Percentiles rank a stretch among this genome's conserved stretches.
Conservation (phyloP, 2,113 vertebrate genomes). For the Gopherus flavomarginatus region DNA sequence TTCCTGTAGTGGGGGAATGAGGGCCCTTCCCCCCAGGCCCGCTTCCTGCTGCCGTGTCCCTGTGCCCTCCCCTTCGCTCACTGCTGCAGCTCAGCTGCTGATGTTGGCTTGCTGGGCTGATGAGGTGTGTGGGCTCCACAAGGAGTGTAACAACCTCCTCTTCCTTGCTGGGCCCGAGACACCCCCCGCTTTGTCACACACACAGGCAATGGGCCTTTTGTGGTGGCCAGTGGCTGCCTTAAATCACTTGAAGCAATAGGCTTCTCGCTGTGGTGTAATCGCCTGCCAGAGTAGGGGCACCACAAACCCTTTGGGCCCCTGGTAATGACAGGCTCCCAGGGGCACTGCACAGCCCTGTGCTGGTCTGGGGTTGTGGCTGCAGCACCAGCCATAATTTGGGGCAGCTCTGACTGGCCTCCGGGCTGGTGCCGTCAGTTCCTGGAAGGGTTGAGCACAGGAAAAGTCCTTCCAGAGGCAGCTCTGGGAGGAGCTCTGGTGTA, state of each 20-base stretch:
- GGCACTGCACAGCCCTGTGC: neutral
- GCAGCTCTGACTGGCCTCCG: neutral
- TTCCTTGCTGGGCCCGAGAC: neutral
- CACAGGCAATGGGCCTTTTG: neutral
- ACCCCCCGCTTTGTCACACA: too few species aligned
- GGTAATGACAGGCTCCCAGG: too few species aligned
- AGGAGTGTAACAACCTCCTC: neutral
- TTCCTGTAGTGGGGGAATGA: neutral
- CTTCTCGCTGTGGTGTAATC: neutral
- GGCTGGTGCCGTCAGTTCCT: neutral
- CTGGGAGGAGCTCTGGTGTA: accelerated
- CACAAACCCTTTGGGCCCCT: neutral
- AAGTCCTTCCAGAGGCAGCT: neutral
- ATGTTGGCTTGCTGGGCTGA: neutral
- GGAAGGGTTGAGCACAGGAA: neutral
- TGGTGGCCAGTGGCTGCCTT: neutral
- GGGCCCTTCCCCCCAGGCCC: too few species aligned
- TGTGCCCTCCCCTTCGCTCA: too few species aligned
- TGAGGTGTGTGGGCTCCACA: too few species aligned
- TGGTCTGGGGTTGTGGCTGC: too few species aligned
- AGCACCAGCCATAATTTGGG: too few species aligned
- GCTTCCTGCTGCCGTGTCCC: neutral
- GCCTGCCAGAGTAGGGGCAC: neutral
- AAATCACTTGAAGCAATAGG: neutral
- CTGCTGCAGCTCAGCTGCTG: neutral